A percentile compares a stretch with the other conserved stretches of the same genome.
These are phyloP conservation scores for Psilopogon haemacephalus DNA, from an alignment of 2,113 vertebrate genomes.

Conservation along the genomic window DNA sequence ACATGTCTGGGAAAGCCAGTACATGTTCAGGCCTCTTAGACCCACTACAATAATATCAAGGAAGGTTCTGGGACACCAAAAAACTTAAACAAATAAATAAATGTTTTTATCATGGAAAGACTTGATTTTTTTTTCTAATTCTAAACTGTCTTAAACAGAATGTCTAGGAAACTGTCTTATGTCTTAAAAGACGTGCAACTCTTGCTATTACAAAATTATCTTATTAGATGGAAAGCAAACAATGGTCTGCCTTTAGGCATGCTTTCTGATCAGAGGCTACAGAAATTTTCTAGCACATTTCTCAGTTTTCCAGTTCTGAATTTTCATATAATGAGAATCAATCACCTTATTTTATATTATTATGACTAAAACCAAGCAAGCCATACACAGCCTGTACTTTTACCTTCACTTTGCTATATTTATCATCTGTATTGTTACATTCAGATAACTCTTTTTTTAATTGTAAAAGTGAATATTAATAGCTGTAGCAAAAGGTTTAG, in stretches of 20 bases:
- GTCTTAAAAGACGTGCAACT: background rate
- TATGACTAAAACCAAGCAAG: background rate
- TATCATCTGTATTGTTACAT: background rate
- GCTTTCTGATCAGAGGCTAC: background rate
- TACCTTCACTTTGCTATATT: background rate
- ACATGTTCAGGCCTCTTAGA: no score
- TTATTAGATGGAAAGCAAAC: background rate
- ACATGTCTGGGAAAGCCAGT: no score
- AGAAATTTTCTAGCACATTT: background rate
- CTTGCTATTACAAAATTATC: background rate
- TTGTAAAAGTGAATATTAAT: background rate
- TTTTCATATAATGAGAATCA: background rate
- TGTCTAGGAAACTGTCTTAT: background rate
- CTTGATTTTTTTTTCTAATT: background rate
- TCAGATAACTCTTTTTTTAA: background rate
- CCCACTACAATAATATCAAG: no score
- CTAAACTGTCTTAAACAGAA: background rate
- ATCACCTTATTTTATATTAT: background rate
- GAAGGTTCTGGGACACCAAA: background rate
- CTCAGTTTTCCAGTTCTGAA: background rate
- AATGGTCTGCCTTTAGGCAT: background rate
- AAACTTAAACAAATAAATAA: background rate
- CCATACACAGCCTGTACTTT: background rate
- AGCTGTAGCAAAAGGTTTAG: background rate
- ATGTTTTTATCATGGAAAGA: background rate